Base-by-base conservation (phyloP, 1,140 invertebrate genomes). In the Hypothenemus hampei region DNA sequence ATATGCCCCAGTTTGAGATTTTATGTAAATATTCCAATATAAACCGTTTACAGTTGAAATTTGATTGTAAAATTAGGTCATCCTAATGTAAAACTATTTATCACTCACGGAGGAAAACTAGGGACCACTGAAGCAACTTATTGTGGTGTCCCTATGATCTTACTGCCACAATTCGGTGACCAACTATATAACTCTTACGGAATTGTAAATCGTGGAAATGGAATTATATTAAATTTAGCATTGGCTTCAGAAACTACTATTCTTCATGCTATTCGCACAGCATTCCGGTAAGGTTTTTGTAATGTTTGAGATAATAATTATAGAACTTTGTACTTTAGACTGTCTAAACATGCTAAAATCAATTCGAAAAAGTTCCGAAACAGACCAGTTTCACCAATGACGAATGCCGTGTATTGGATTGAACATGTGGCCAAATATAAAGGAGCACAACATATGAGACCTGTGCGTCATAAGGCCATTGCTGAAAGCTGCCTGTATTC, bases 21-120 rank as follows among this genome's bases (percentile, higher is more conserved):
- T 72, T 86, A 47, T 80, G 84, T 80, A 73, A 75, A 68, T 39
- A n/a, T 19, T 7, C 15, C 44, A 3, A 31, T 4, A 43, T 43
- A 43, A 11, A 7, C 10, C 10, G 4, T 33, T 47, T 26, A 39
- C 19, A 49, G 7, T 20, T 11, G 6, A 11, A 21, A 41, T 7
- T 41, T 41, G 13, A 18, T 44, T 36, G 16, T 21, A 11, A 13
- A 33, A 24, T 72, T 70, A 84, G 82, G 72, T 46, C 83, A 89
- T 71, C 78, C 80, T 19, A 85, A 86, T 64, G 78, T 81, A 0
- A 75, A 76, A 50, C 79, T 77, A 0, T 89, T 89, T 54, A 77
- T 89, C 51, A 81, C 83, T 0, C 87, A 91, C 58, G 83, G 81
- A 18, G 88, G 87, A 0, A 77, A 87, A 24, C 77, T 86, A 63